Conservation (phyloP, 2,797 vertebrate species). For the Scolopax rusticola region DNA sequence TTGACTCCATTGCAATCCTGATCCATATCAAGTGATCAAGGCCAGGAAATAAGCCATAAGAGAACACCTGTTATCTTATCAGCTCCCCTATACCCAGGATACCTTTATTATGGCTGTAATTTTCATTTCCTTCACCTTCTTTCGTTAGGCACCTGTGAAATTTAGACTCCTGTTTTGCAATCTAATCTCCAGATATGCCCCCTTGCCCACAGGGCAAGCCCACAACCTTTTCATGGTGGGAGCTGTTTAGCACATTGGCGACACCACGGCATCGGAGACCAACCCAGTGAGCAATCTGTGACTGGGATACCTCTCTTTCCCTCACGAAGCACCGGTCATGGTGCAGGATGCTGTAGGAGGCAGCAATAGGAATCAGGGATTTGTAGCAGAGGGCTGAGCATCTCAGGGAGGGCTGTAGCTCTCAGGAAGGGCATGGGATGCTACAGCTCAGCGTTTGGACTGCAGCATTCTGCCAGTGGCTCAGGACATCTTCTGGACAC, state of each 20-base stretch:
- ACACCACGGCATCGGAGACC: fast-evolving
- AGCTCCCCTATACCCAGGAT: not conserved
- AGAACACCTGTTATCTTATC: conserved; percentile 49
- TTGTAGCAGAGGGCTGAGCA: not conserved
- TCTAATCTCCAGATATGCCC: not conserved
- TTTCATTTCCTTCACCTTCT: conserved; percentile 15
- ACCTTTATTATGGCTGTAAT: conserved; percentile 23
- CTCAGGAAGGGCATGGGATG: not conserved
- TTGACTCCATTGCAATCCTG: conserved; percentile 15
- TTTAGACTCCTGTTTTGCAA: not conserved
- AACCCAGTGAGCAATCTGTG: not conserved
- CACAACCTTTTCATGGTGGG: not conserved
- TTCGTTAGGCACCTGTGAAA: not conserved
- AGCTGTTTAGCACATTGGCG: not conserved
- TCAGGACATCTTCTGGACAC: not conserved
- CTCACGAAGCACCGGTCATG: fast-evolving
- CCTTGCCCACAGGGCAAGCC: fast-evolving
- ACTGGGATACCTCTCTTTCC: not conserved
- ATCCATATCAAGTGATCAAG: conserved; percentile 16
- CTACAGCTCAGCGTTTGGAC: not conserved
- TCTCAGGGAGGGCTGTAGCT: not conserved
- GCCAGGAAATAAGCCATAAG: conserved; percentile 1
- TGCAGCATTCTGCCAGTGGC: fast-evolving
- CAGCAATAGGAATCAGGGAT: not conserved
- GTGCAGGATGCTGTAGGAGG: not conserved